A percentile compares a stretch with the other conserved stretches of the same genome.
These are phyloP conservation scores for Oxyura jamaicensis DNA, from an alignment of 2,113 vertebrate species.

Conservation along the genomic window DNA sequence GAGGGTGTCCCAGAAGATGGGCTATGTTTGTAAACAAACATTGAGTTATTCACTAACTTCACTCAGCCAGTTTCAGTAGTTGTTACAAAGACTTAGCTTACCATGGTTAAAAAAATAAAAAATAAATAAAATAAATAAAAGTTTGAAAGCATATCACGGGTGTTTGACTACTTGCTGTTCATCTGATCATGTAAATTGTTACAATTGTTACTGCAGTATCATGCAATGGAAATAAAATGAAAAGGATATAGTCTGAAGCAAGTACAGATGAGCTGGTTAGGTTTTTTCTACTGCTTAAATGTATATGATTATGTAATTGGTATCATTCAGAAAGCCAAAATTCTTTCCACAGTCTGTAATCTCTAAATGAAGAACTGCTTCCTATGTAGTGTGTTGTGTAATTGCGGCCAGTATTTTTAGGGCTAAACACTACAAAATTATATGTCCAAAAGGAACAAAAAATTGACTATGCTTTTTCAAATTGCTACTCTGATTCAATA, in stretches of 20 bases:
- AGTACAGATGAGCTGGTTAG: background rate
- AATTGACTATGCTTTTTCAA: background rate
- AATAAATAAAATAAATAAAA: background rate
- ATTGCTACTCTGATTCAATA: background rate
- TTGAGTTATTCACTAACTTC: background rate
- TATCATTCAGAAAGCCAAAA: background rate
- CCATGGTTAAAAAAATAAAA: background rate
- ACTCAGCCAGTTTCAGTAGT: background rate
- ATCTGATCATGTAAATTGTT: background rate
- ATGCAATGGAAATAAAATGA: background rate
- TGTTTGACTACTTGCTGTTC: background rate
- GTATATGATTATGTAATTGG: background rate
- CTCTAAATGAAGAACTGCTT: background rate
- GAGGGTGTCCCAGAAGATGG: background rate
- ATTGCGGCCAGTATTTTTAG: slow-evolving; percentile 6
- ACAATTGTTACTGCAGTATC: background rate
- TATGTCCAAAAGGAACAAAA: background rate
- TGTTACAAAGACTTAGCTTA: background rate
- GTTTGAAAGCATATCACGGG: background rate
- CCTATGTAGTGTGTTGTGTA: background rate
- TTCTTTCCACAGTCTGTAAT: background rate
- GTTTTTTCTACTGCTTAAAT: background rate
- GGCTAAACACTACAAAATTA: slow-evolving; percentile 4
- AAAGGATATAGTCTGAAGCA: background rate
- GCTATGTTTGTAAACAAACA: background rate